Evolutionary conservation across 2,113 vertebrate genomes (phyloP).

Genomic region (Phylloscopus whistleri): DNA sequence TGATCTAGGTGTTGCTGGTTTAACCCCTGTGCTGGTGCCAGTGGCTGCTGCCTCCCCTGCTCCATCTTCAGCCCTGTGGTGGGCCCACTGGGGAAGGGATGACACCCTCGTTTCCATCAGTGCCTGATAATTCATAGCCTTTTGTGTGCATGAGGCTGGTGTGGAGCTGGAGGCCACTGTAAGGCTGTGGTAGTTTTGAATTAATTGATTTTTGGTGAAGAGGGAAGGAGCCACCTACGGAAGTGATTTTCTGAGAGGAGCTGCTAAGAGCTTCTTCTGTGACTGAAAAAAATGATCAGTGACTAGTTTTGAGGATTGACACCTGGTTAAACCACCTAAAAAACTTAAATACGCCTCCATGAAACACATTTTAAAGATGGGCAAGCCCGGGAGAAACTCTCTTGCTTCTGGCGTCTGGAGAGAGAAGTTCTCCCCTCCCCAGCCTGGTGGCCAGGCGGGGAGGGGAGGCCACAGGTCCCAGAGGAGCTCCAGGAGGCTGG

Average conservation of each 20-base stretch:
- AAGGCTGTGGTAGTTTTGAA: background rate
- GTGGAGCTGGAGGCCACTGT: background rate
- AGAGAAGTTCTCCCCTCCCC: background rate
- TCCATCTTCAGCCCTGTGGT: background rate
- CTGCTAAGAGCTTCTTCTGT: background rate
- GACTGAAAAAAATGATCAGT: background rate
- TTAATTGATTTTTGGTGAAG: background rate
- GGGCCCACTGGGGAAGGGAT: no score
- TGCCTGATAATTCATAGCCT: no score
- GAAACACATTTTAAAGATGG: background rate
- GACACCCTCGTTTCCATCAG: no score
- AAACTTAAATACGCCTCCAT: background rate
- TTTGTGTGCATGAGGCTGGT: background rate
- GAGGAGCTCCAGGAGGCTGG: background rate
- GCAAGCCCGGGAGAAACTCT: background rate
- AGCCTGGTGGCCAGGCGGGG: no score
- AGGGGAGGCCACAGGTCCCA: no score
- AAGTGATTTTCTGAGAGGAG: background rate
- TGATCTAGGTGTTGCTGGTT: rapidly evolving
- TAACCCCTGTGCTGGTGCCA: background rate
- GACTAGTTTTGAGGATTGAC: background rate
- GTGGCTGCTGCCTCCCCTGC: background rate
- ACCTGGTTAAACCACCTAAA: background rate
- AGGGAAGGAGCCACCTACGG: background rate
- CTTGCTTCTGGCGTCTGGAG: background rate